These are phyloP conservation scores for Macaca nemestrina DNA, from an alignment of 2,113 vertebrate genomes.

Conservation along the genomic window DNA sequence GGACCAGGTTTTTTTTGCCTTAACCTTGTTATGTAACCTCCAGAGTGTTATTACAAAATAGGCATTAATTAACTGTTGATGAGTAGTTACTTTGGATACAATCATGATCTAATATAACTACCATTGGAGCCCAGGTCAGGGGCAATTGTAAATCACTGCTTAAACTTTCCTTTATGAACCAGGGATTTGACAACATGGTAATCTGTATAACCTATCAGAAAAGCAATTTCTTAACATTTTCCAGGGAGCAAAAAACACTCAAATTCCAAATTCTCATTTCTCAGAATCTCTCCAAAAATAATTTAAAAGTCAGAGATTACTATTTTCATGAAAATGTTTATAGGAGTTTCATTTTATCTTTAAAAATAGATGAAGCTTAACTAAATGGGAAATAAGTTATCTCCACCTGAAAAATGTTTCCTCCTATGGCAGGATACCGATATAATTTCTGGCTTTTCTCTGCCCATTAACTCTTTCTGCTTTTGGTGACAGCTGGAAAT, in stretches of 20 bases:
- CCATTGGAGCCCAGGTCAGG: neutral
- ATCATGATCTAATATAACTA: conserved; percentile 22
- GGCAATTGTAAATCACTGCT: neutral
- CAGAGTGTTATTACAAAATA: neutral
- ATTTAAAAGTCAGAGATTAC: conserved; percentile 17
- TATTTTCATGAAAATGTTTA: conserved; percentile 27
- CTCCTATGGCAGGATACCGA: neutral
- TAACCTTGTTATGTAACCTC: conserved; percentile 28
- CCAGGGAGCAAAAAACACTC: neutral
- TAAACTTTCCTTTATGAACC: neutral
- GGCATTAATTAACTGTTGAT: conserved; percentile 46
- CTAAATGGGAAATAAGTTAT: neutral
- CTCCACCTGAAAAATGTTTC: neutral
- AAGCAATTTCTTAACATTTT: conserved; percentile 48
- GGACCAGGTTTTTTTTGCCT: neutral
- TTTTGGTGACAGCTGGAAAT: neutral
- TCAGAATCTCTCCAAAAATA: conserved; percentile 15
- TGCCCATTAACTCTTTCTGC: neutral
- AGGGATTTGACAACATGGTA: conserved; percentile 17
- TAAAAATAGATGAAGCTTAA: neutral
- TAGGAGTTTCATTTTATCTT: conserved; percentile 7
- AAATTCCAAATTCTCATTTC: conserved; percentile 35
- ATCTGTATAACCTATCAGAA: conserved; percentile 27
- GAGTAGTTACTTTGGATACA: neutral
- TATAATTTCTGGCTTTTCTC: conserved; percentile 5